Conservation (phyloP, 2,797 vertebrate genomes). For the Poecile montanus region DNA sequence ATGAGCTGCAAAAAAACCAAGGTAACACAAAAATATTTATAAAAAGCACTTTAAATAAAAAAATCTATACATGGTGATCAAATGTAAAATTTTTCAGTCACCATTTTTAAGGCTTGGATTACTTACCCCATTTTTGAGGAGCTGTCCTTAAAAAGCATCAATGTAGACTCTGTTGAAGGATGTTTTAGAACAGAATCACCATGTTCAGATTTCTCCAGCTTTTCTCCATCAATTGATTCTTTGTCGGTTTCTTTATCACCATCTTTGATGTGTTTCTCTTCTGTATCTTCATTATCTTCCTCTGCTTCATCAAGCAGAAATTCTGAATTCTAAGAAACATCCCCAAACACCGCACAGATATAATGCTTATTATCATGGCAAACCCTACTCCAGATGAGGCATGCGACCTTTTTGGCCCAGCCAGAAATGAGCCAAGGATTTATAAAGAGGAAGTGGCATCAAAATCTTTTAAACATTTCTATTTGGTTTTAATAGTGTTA, state of each 20-base stretch:
- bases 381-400: neutral
- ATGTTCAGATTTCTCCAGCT: constrained; percentile 51
- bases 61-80: neutral
- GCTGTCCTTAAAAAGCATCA: constrained; percentile 91
- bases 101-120: neutral
- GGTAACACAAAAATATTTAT: neutral
- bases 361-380: neutral
- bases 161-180: constrained; percentile 83
- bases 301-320: constrained; percentile 81
- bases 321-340: constrained; percentile 78
- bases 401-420: neutral
- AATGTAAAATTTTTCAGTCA: neutral
- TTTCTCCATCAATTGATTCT: constrained; percentile 71
- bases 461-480: neutral
- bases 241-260: constrained; percentile 74
- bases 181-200: constrained; percentile 73
- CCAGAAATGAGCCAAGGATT: neutral
- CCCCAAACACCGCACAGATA: neutral
- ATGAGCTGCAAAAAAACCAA: neutral
- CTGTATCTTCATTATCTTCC: constrained; percentile 72
- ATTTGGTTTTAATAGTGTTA: neutral
- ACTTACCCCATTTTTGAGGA: constrained; percentile 90
- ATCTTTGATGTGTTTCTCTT: constrained; percentile 50
- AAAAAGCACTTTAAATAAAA: neutral
- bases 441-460: neutral